phyloP scores from a whole-genome alignment of 1,140 invertebrate genomes.

The Glomeris maerens region DNA sequence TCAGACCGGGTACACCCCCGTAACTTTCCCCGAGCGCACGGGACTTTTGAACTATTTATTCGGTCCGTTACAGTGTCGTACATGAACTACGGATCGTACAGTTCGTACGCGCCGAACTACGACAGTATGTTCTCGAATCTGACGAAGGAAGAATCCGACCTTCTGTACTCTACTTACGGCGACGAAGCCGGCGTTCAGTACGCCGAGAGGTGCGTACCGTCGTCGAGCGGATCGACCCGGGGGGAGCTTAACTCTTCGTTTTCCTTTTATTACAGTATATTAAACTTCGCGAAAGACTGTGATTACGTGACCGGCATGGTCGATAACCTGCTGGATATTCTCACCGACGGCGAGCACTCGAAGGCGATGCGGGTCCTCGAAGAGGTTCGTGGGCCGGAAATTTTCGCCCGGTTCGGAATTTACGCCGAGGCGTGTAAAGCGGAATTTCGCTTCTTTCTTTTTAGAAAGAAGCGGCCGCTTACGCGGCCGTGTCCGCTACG shows the following conservation, averaged over 20 bases:
- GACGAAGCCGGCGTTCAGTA: slow-evolving; percentile 76
- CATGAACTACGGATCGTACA: slow-evolving; percentile 84
- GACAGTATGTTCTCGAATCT: slow-evolving; percentile 91
- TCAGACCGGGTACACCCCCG: slow-evolving; percentile 48
- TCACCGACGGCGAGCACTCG: slow-evolving; percentile 69
- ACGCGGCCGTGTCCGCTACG: slow-evolving; percentile 2
- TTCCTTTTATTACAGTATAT: slow-evolving; percentile 37
- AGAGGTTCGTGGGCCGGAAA: too few species aligned
- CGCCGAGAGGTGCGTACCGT: slow-evolving; percentile 46
- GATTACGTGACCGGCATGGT: slow-evolving; percentile 68
- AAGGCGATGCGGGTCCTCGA: slow-evolving; percentile 54
- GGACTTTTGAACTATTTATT: not conserved
- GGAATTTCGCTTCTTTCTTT: too few species aligned
- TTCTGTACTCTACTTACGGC: slow-evolving; percentile 81
- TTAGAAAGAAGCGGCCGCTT: slow-evolving; percentile 20
- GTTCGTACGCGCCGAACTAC: slow-evolving; percentile 85
- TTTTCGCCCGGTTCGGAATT: too few species aligned
- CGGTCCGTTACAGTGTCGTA: slow-evolving; percentile 52
- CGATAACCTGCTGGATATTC: slow-evolving; percentile 62
- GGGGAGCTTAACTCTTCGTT: too few species aligned
- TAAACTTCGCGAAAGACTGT: slow-evolving; percentile 67
- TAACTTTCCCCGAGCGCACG: slow-evolving; percentile 1
- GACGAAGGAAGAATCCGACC: slow-evolving; percentile 80
- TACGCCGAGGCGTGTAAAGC: too few species aligned
- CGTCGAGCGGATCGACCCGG: not conserved